Base-by-base conservation (phyloP, 2,888 invertebrate genomes). In the Netelia melanura region DNA sequence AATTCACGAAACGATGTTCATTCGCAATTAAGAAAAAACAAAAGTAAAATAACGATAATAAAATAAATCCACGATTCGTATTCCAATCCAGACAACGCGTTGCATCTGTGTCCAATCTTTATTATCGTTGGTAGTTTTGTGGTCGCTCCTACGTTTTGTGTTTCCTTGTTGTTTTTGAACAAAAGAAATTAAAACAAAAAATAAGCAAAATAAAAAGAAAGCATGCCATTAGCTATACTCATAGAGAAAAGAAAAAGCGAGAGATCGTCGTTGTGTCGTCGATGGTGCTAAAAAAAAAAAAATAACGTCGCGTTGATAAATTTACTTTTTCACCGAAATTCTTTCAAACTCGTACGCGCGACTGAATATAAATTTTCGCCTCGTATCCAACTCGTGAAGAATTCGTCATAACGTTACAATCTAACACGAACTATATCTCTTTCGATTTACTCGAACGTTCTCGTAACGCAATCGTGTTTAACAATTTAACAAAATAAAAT, bases 211-310 rank as follows among this genome's bases (percentile, higher is more conserved):
- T 88, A 74, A 75, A 89, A 87, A 91, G 25, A 86, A 86, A 89
- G 93, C 93, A 93, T 93, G 93, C 86, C 90, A 91, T 84, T 86
- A 88, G 86, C 78, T 85, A 87, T 84, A 76, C 86, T 87, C 87
- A 87, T 88, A 76, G 62, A 80, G 23, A 43, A 14, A 61, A 44
- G 21, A n/a, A 14, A 62, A 10, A 25, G 11, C 23, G 11, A 25
- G 14, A 52, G 17, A 17, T 30, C 3, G 3, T 5, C 30, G 30
- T 30, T 30, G 30, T 30, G 30, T 30, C 3, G 5, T 5, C 5
- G 30, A 5, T 30, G 30, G 5, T 30, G 30, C 5, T 30, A 62
- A 3, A 62, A 14, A 62, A 14, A 5, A 1, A 30, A 8, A 67
- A 78, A 71, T 68, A 17, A 54, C 61, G 80, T 77, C 65, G 78